A percentile compares a stretch with the other conserved stretches of the same genome.
These are phyloP conservation scores for Thinocorus orbignyianus DNA, from an alignment of 2,113 vertebrate genomes.

Conservation along the genomic window DNA sequence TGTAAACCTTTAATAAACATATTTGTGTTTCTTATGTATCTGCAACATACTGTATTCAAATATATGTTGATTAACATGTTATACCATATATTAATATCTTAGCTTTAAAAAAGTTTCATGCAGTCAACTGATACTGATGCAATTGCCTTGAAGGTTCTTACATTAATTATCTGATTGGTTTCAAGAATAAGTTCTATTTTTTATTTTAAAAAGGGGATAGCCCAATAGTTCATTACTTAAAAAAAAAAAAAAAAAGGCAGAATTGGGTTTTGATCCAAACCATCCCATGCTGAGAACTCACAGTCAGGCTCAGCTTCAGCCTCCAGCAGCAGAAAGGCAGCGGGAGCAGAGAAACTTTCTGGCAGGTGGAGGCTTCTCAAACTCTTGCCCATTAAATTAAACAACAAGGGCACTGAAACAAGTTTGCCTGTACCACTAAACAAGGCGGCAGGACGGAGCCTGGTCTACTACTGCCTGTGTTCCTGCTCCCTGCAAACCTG, in stretches of 20 bases:
- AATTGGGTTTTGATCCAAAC: not conserved
- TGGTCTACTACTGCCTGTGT: not conserved
- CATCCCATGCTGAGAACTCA: not conserved
- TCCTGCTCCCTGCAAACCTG: not conserved
- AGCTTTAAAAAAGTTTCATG: not conserved
- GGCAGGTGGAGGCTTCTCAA: not conserved
- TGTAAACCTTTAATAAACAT: slow-evolving; percentile 40
- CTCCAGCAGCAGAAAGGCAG: not conserved
- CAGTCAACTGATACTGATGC: not conserved
- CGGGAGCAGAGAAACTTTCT: not conserved
- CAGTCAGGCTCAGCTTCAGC: not conserved
- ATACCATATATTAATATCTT: not conserved
- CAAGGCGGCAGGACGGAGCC: not conserved
- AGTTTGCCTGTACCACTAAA: not conserved
- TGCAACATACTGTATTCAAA: not conserved
- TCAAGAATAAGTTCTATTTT: not conserved
- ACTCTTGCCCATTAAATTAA: not conserved
- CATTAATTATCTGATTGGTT: not conserved
- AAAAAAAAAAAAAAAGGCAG: not conserved
- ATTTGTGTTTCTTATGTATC: not conserved
- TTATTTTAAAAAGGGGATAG: not conserved
- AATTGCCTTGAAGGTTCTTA: not conserved
- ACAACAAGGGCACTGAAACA: not conserved
- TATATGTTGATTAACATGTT: not conserved
- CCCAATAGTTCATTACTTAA: not conserved